Percentiles rank a stretch among this genome's conserved stretches.
Conservation (phyloP, 2,113 vertebrate genomes). For the Syngnathus typhle region DNA sequence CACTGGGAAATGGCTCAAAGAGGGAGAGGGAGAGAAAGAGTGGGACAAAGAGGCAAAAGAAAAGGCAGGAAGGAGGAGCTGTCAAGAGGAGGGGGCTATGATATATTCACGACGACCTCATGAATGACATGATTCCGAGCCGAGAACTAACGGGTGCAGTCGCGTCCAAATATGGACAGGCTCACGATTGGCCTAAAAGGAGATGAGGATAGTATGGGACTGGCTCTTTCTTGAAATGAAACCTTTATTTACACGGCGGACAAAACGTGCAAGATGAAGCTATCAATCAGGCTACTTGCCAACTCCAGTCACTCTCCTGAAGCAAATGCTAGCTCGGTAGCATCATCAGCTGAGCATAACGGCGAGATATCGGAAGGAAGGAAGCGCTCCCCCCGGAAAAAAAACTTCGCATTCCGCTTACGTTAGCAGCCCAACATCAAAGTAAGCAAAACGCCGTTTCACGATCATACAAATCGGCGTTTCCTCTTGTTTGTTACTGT, state of each 20-base stretch:
- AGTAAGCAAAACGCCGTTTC: neutral
- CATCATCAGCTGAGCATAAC: conserved; percentile 4
- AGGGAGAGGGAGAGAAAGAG: conserved; percentile 22
- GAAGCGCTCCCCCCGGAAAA: neutral
- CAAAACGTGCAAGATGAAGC: too few species aligned
- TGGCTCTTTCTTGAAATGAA: neutral
- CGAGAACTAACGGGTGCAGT: too few species aligned
- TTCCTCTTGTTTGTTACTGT: neutral
- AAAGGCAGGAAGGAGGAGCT: conserved; percentile 25
- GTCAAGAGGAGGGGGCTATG: conserved; percentile 32
- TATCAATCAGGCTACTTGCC: neutral
- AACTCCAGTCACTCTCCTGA: neutral
- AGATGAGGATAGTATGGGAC: neutral
- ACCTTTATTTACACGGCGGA: neutral
- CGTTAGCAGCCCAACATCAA: conserved; percentile 1
- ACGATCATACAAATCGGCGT: neutral
- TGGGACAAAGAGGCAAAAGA: conserved; percentile 25
- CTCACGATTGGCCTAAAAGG: neutral
- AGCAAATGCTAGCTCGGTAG: neutral
- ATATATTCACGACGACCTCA: conserved; percentile 62
- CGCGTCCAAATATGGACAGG: neutral
- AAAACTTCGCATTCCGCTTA: conserved; percentile 6
- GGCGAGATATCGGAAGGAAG: conserved; percentile 1
- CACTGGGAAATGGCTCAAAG: conserved; percentile 49
- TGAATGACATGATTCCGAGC: neutral